Conservation (phyloP, 2,113 vertebrate species). For the Ciconia maguari region DNA sequence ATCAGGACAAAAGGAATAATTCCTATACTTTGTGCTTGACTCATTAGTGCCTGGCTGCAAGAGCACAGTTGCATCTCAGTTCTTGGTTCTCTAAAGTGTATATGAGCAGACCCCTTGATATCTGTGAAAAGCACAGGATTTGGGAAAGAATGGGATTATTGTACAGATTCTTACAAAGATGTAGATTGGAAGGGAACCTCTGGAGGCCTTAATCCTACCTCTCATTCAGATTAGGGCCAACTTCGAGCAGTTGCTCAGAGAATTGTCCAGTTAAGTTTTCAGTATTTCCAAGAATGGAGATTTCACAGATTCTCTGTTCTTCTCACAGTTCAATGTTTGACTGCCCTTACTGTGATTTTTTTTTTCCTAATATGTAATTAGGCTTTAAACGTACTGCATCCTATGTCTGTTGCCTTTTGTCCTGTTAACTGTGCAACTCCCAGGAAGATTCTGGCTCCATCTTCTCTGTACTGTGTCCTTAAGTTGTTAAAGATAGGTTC, state of each 20-base stretch:
- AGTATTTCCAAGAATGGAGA: background rate
- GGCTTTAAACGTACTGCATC: background rate
- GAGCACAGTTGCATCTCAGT: background rate
- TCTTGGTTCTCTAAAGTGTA: background rate
- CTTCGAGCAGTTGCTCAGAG: background rate
- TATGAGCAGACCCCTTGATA: background rate
- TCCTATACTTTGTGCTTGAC: background rate
- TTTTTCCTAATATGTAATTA: background rate
- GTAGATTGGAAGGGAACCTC: background rate
- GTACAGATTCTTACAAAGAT: background rate
- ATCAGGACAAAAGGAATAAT: background rate
- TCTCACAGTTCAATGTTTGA: background rate
- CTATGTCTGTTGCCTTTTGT: background rate
- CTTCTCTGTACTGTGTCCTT: background rate
- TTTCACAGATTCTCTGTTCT: background rate
- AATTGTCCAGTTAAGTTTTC: background rate
- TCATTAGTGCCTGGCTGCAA: background rate
- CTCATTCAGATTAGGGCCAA: background rate
- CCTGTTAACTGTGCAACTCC: background rate
- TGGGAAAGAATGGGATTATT: background rate
- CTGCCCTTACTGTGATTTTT: background rate
- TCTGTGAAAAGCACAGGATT: background rate
- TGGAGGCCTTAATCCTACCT: background rate
- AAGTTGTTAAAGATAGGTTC: background rate
- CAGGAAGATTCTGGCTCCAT: background rate